These are phyloP conservation scores for Mixornis gularis DNA, from an alignment of 2,113 vertebrate genomes.

Conservation along the genomic window DNA sequence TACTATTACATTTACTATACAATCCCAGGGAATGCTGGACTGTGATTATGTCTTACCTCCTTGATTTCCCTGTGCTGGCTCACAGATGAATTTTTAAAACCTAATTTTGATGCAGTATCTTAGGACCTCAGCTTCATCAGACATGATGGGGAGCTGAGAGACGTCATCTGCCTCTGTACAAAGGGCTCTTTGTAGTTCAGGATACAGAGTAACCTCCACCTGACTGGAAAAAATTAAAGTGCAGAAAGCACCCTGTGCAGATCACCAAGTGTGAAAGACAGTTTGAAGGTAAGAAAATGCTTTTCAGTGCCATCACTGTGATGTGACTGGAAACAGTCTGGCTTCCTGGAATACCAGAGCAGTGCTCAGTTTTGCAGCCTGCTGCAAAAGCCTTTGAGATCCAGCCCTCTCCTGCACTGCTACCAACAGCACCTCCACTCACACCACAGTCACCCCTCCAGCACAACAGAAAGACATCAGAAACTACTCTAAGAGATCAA, in stretches of 20 bases:
- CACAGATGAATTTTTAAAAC: not conserved
- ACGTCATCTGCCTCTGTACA: not conserved
- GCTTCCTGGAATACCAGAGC: not conserved
- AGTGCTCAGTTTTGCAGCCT: not conserved
- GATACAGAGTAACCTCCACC: not conserved
- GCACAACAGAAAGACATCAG: not conserved
- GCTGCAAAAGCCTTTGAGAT: not conserved
- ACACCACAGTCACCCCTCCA: fast-evolving
- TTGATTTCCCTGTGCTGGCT: not conserved
- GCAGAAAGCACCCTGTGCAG: not conserved
- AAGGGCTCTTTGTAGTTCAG: not conserved
- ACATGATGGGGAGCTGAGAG: not conserved
- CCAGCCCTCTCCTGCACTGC: not conserved
- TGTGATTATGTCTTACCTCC: not conserved
- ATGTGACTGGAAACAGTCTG: not conserved
- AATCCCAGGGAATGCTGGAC: not conserved
- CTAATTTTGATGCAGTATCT: not conserved
- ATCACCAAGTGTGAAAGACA: not conserved
- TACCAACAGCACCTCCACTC: not conserved
- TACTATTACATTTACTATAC: not conserved
- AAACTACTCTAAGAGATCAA: not conserved
- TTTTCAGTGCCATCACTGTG: not conserved
- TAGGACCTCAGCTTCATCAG: not conserved
- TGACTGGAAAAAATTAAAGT: not conserved
- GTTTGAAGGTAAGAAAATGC: not conserved